phyloP scores from a whole-genome alignment of 35 echinoderm and acorn worm genomes.

The Apostichopus californicus region DNA sequence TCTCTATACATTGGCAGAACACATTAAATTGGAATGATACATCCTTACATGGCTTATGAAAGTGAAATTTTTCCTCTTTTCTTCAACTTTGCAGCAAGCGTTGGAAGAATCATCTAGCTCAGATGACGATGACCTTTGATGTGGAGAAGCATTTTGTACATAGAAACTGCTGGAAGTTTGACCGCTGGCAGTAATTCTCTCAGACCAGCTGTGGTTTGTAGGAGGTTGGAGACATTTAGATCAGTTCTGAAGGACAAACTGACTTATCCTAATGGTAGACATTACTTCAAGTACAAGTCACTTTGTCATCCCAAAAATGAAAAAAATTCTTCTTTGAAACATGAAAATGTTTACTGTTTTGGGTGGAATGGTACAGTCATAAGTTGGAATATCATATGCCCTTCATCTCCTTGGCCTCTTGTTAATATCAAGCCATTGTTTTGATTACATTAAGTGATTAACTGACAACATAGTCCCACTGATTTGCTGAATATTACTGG shows the following conservation, averaged over 20 bases:
- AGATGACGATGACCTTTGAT: conserved; percentile 94
- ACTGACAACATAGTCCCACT: too few species aligned
- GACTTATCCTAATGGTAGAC: background rate
- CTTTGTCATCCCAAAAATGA: background rate
- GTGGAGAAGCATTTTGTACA: conserved; percentile 3
- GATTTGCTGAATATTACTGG: too few species aligned
- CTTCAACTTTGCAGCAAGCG: conserved; percentile 69
- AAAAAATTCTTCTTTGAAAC: background rate
- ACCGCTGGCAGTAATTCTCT: background rate
- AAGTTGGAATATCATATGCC: too few species aligned
- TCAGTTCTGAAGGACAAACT: background rate
- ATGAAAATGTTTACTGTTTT: too few species aligned
- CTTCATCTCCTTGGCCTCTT: too few species aligned
- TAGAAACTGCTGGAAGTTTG: background rate
- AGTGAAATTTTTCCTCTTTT: conserved; percentile 37
- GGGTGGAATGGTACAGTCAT: too few species aligned
- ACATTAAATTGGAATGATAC: background rate
- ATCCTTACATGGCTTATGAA: background rate
- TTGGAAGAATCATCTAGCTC: conserved; percentile 93
- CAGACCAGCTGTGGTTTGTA: background rate
- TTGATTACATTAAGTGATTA: too few species aligned
- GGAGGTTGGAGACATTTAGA: background rate
- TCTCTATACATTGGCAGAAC: background rate
- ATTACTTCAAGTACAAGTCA: background rate
- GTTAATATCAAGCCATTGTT: too few species aligned